These are phyloP conservation scores for Sebastes schlegelii DNA, from an alignment of 2,113 vertebrate species.

Conservation along the genomic window DNA sequence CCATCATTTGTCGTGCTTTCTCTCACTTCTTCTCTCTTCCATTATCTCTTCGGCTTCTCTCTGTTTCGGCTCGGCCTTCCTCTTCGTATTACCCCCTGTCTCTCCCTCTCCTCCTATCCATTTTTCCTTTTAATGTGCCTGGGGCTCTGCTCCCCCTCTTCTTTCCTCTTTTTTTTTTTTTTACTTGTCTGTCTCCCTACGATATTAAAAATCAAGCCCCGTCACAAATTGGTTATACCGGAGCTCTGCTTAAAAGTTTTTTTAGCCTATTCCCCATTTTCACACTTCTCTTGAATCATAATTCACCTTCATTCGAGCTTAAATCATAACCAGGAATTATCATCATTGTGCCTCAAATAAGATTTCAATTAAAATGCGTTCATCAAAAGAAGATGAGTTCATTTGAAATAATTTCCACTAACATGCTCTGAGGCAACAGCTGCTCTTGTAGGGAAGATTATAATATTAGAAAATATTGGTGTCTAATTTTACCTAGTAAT, in stretches of 20 bases:
- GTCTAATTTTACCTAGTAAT: not conserved
- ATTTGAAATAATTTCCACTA: not conserved
- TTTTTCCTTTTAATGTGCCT: constrained; percentile 30
- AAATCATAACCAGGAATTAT: not conserved
- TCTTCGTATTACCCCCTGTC: constrained; percentile 12
- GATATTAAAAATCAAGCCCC: constrained; percentile 24
- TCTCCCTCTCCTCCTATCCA: not conserved
- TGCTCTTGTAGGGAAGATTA: not conserved
- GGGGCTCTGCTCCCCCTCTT: not conserved
- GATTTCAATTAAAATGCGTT: constrained; percentile 15
- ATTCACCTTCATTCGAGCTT: not conserved
- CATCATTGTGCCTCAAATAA: not conserved
- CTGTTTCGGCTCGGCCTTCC: not conserved
- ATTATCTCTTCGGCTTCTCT: constrained; percentile 6
- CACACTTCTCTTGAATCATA: constrained; percentile 19
- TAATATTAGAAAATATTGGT: not conserved
- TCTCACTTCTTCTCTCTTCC: constrained; percentile 14
- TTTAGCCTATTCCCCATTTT: not conserved
- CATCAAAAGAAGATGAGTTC: constrained; percentile 12
- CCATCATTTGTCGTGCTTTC: constrained; percentile 25
- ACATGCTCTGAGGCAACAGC: not conserved
- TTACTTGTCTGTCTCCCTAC: not conserved
- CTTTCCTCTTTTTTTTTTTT: not conserved
- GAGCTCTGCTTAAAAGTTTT: constrained; percentile 16
- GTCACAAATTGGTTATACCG: constrained; percentile 14